Base-by-base conservation (phyloP, 2,797 vertebrate genomes). In the Sebastes nivosus region DNA sequence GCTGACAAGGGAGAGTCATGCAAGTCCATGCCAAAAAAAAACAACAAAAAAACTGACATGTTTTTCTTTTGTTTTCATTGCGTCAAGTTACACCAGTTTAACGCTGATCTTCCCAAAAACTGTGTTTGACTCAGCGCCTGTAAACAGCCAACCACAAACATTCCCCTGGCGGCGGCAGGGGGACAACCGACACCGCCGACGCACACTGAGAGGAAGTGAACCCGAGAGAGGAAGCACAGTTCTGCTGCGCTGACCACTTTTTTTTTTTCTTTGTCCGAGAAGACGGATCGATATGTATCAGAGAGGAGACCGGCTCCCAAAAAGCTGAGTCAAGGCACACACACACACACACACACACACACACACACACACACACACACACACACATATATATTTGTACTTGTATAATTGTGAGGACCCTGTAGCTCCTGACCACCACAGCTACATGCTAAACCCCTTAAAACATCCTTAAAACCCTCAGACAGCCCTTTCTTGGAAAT, bases 131-230 rank as follows among this genome's bases (percentile, higher is more conserved):
- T 91, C 75, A 5, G 77, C 25, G 82, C 73, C 85, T 78, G 79
- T 77, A 87, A 93, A 93, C 87, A 89, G 36, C 74, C 85, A 12
- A 87, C 93, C 92, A 85, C 93, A 92, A 92, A 89, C 89, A 89
- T 82, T 93, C 92, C 88, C 86, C 77, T 36, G 75, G 78, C 38
- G 80, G 50, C 38, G 0, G 32, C 30, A 1, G 34, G 57, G 25
- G 32, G 77, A 68, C 78, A 89, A 77, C 83, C 50, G 86, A 93
- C 87, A 93, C 90, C 91, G 32, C 78, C 14, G 24, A 77, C 71
- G 72, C 71, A 66, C 65, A 66, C 61, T 6, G 29, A 80, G 79
- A 84, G 92, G 93, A 94, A 92, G 89, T 81, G 86, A 88, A 90
- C 78, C 77, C 13, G 77, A 79, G 79, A 88, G 84, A 87, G 93